Conservation (phyloP, 1,140 invertebrate genomes). For the Atta colombica region DNA sequence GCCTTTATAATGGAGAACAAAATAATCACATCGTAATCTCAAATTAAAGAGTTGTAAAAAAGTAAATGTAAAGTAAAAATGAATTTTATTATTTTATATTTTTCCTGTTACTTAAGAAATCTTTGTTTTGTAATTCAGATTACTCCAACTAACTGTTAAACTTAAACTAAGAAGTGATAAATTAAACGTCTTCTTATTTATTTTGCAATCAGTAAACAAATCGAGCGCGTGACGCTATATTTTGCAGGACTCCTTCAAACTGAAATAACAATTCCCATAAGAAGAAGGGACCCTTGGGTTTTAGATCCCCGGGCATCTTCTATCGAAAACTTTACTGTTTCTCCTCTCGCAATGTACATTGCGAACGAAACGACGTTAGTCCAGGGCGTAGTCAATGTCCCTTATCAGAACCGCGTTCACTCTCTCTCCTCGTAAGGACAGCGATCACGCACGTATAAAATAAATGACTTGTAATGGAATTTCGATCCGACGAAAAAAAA, state of each 20-base stretch:
- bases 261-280: conserved; percentile 27
- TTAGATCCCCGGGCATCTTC: not conserved
- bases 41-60: not conserved
- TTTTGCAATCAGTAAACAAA: not conserved
- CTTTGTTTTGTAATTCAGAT: conserved; percentile 11
- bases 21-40: not conserved
- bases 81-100: not conserved
- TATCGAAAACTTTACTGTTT: conserved; percentile 48
- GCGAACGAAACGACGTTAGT: conserved; percentile 56
- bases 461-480: conserved; percentile 84
- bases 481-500: conserved; percentile 80
- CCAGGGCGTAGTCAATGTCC: conserved; percentile 42
- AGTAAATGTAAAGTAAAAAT: not conserved
- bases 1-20: not conserved
- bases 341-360: conserved; percentile 48
- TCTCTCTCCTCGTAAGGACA: conserved; percentile 63
- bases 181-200: conserved; percentile 3
- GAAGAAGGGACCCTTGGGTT: not conserved
- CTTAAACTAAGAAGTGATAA: not conserved
- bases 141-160: not conserved
- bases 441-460: conserved; percentile 78
- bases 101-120: not conserved
- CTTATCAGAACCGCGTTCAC: conserved; percentile 40
- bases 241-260: not conserved
- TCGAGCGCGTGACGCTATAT: not conserved